Conservation (phyloP, 2,888 invertebrate species). For the Macaria liturata region DNA sequence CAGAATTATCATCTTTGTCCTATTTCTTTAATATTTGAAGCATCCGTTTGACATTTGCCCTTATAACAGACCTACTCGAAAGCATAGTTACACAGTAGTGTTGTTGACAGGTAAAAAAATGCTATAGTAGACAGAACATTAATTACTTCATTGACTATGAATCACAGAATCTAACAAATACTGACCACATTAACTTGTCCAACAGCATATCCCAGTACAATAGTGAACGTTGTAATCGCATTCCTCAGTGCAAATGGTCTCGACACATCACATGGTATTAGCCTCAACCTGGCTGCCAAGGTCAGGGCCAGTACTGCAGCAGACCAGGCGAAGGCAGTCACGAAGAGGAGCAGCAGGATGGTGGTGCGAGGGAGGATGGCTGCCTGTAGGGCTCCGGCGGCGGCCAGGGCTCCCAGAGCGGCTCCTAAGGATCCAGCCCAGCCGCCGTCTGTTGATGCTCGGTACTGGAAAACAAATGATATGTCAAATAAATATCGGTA, state of each 20-base stretch:
- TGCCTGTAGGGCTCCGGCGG: conserved; percentile 90
- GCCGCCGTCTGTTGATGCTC: conserved; percentile 92
- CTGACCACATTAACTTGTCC: conserved; percentile 97
- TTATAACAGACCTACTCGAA: no score
- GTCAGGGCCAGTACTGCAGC: conserved; percentile 93
- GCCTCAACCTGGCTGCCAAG: conserved; percentile 91
- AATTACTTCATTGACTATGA: no score
- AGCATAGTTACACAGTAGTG: no score
- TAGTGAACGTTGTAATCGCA: conserved; percentile 93
- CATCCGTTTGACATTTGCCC: no score
- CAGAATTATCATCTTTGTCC: no score
- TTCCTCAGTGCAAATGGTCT: conserved; percentile 91
- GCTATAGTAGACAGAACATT: no score
- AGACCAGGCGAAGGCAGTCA: conserved; percentile 96
- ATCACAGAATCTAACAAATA: conserved; percentile 36
- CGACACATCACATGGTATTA: conserved; percentile 94
- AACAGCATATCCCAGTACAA: conserved; percentile 93
- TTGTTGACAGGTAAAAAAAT: no score
- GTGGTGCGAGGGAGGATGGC: conserved; percentile 92
- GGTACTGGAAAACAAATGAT: conserved; percentile 84
- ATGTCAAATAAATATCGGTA: no score
- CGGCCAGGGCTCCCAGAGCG: conserved; percentile 88
- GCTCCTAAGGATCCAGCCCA: conserved; percentile 93
- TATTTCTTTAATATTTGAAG: no score
- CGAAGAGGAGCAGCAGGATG: conserved; percentile 91